phyloP scores from a whole-genome alignment of 2,888 invertebrate genomes.

The Drosophila subsilvestris region DNA sequence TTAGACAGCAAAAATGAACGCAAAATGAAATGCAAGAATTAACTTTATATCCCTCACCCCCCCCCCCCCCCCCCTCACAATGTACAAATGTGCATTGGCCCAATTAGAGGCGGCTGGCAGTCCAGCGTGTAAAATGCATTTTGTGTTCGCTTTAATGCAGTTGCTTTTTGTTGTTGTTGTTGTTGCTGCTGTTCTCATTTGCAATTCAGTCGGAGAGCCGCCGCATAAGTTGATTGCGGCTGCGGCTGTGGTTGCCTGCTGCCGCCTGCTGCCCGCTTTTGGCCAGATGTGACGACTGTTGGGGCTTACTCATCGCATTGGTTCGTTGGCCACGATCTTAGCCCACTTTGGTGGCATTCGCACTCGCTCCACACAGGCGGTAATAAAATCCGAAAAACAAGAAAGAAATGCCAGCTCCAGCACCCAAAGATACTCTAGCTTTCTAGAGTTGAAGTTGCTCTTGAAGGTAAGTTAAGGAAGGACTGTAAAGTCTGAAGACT shows the following conservation, averaged over 20 bases:
- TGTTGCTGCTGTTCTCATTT: slow-evolving; percentile 50
- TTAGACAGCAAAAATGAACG: slow-evolving; percentile 45
- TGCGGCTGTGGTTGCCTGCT: slow-evolving; percentile 12
- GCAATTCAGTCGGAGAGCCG: slow-evolving; percentile 69
- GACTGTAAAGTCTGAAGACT: too few species aligned
- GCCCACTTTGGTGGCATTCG: slow-evolving; percentile 46
- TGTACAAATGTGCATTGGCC: slow-evolving; percentile 58
- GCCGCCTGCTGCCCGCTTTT: slow-evolving; percentile 43
- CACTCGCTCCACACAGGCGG: slow-evolving; percentile 21
- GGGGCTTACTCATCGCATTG: slow-evolving; percentile 67
- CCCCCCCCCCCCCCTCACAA: neutral
- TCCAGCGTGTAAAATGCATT: slow-evolving; percentile 41
- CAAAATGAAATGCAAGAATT: slow-evolving; percentile 19
- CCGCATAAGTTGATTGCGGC: slow-evolving; percentile 59
- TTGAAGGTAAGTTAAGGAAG: too few species aligned
- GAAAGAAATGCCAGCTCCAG: neutral
- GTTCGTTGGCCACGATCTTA: slow-evolving; percentile 67
- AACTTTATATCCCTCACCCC: slow-evolving; percentile 26
- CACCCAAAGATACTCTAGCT: neutral
- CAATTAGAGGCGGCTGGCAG: slow-evolving; percentile 58
- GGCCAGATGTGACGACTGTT: slow-evolving; percentile 56
- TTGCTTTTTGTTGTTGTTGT: slow-evolving; percentile 19
- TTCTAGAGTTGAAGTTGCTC: too few species aligned
- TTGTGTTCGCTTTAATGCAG: slow-evolving; percentile 19
- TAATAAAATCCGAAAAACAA: slow-evolving; percentile 13